Evolutionary conservation across 2,113 vertebrate genomes (phyloP).

Genomic region (Pedetes capensis): DNA sequence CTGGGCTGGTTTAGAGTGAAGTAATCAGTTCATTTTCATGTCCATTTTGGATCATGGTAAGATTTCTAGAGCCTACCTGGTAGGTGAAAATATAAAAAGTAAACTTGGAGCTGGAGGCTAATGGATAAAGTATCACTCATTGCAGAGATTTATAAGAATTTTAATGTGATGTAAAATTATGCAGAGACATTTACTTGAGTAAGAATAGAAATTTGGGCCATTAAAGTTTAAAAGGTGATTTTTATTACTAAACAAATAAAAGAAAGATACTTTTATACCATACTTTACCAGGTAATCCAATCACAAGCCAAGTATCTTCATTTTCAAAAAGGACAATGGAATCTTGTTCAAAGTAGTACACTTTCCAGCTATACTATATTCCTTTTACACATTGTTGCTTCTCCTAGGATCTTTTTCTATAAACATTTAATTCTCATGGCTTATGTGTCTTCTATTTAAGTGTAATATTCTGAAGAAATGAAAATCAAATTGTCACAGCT

Average conservation of each 20-base stretch:
- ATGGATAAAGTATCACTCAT: background rate
- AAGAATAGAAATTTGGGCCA: background rate
- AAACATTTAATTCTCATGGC: background rate
- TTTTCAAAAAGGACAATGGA: background rate
- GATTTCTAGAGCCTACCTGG: background rate
- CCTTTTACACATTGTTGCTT: background rate
- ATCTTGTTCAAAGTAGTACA: background rate
- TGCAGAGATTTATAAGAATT: background rate
- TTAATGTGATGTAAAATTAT: background rate
- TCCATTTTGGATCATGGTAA: background rate
- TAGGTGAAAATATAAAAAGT: background rate
- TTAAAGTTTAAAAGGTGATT: background rate
- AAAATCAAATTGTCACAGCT: background rate
- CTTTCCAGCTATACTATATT: background rate
- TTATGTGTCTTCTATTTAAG: background rate
- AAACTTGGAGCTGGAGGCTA: background rate
- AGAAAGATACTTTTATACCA: background rate
- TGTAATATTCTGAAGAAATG: background rate
- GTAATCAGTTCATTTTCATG: background rate
- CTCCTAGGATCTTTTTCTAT: background rate
- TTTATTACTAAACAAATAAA: conserved; percentile 11
- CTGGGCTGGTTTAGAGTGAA: background rate
- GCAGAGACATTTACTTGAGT: background rate
- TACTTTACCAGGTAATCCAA: background rate
- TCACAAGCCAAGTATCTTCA: background rate